A percentile compares a stretch with the other conserved stretches of the same genome.
Evolutionary conservation across 1,140 invertebrate genomes (phyloP).

Genomic region (Zaprionus tsacasi): DNA sequence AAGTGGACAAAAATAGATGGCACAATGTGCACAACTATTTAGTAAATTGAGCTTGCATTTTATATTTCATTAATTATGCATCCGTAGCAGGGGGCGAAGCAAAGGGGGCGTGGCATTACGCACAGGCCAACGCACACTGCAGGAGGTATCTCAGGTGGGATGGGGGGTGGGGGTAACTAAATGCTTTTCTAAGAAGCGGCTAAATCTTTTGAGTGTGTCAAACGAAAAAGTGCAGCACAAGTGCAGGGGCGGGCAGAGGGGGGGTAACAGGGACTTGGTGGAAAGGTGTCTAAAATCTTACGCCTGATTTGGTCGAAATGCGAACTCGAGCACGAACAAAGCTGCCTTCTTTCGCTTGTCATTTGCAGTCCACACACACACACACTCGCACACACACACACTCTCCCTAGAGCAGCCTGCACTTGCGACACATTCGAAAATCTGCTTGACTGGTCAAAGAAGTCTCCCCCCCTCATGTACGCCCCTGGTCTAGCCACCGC

Average conservation of each 20-base stretch:
- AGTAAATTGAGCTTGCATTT: constrained; percentile 70
- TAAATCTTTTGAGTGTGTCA: constrained; percentile 58
- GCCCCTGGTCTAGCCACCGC: background rate
- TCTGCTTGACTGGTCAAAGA: constrained; percentile 77
- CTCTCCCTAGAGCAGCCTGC: constrained; percentile 9
- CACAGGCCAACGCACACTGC: constrained; percentile 73
- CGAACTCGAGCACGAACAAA: constrained; percentile 34
- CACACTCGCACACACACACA: constrained; percentile 11
- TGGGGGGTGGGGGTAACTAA: background rate
- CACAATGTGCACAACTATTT: constrained; percentile 60
- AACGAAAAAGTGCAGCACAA: constrained; percentile 36
- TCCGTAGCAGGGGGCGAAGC: constrained; percentile 42
- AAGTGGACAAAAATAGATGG: constrained; percentile 48
- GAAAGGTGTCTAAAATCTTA: constrained; percentile 48
- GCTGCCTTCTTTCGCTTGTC: constrained; percentile 53
- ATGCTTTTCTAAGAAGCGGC: constrained; percentile 21
- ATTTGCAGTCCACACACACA: constrained; percentile 42
- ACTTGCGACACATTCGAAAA: constrained; percentile 68
- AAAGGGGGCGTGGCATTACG: constrained; percentile 56
- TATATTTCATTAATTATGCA: constrained; percentile 82
- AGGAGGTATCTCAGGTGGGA: background rate
- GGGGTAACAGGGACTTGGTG: background rate
- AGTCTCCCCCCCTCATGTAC: constrained; percentile 25
- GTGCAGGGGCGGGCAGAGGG: too few species aligned
- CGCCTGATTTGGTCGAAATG: constrained; percentile 69